Base-by-base conservation (phyloP, 2,888 invertebrate species). In the Netelia inedita region DNA sequence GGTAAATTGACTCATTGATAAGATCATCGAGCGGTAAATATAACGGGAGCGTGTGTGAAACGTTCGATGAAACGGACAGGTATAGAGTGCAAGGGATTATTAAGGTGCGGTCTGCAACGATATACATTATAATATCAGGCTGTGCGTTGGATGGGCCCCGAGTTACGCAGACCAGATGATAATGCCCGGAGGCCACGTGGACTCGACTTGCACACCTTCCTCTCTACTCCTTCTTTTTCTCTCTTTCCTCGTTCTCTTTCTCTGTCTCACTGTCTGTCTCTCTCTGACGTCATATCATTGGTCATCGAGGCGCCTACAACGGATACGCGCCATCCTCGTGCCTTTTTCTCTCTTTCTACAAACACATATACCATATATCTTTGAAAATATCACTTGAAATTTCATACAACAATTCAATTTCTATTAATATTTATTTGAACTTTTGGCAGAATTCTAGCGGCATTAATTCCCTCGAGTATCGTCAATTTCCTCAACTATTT, bases 231-330 rank as follows among this genome's bases (percentile, higher is more conserved):
- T 68, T 79, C 50, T 43, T 50, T 81, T 75, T 50, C 9, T 61
- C 57, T 57, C 19, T 55, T 16, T 68, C 14, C n/a, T 50, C 35
- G 16, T 53, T 71, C 57, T 81, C 79, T 50, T 9, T 61, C 63
- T 57, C 19, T 46, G 16, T 68, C 14, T 35, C 43, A 35, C 57
- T 69, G 41, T 66, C 46, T 59, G 41, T 72, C 35, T 46, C 82
- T 59, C 78, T 73, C 79, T 88, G 88, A 88, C 88, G 90, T 89
- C 90, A 85, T 87, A 87, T 89, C 91, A 90, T 89, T 89, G 90
- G 91, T 28, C 28, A 28, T 90, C 91, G 88, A 90, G 91, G 92
- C 89, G 89, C 90, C 91, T 90, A 89, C 91, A 91, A 90, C 74
- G 83, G 78, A 82, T 78, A 87, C 80, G 82, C 85, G 81, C 75